Base-by-base conservation (phyloP, 2,797 vertebrate species). In the Trematomus bernacchii region DNA sequence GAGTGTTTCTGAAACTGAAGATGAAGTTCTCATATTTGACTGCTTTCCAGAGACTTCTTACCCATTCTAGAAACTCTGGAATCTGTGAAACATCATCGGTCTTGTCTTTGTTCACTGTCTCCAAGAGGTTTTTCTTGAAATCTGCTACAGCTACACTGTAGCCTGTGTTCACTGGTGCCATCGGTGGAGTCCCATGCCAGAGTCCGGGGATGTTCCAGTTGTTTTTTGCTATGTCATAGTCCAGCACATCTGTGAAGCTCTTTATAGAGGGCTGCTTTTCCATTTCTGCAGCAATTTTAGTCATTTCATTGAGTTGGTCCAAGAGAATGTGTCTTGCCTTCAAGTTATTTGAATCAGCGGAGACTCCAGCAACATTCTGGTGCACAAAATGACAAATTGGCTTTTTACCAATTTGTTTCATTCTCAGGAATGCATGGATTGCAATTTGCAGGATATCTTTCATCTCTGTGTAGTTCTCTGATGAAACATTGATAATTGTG, bases 161-260 rank as follows among this genome's bases (percentile, higher is more conserved):
- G 3, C 93, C 93, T 13, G 78, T 75, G 78, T 91, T 96, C 4
- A 95, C 95, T 3, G 95, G 61, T 2, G 96, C 95, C 95, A 96
- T 96, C 6, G 96, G 95, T 8, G 95, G 95, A 0, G 84, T 91
- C 6, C 96, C 96, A 3, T 91, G 87, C 95, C 96, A 96, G 18
- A 96, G 86, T 44, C 93, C 92, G 21, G 95, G 95, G 52, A 96
- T 93, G 71, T 95, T 93, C 91, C 94, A 95, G 46, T 94, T 88
- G 13, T 93, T 91, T 58, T 80, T 92, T 10, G 91, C 92, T 3
- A 83, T 23, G 11, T 92, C 55, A 15, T 93, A 94, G n/a, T 90
- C 77, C n/a, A 94, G 58, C 16, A 94, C 83, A 73, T 93, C 91
- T 16, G 88, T 89, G 68, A 93, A 93, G 11, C 67, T 52, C 0